These are phyloP conservation scores for Pycnonotus jocosus DNA, from an alignment of 2,113 vertebrate species.

Conservation along the genomic window DNA sequence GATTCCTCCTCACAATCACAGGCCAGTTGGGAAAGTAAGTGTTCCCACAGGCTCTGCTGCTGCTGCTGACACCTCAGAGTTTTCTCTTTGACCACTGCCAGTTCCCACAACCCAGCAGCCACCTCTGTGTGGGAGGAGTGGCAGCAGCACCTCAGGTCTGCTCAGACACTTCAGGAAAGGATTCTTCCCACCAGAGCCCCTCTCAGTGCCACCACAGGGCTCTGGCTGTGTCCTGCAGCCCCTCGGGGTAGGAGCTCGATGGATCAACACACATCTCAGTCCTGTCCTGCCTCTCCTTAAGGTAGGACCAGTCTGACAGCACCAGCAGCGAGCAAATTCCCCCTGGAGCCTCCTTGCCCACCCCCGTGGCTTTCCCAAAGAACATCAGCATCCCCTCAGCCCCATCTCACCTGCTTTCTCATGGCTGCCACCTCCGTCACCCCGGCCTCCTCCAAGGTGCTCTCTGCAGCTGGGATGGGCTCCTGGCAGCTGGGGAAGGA, in stretches of 20 bases:
- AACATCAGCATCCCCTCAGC: neutral
- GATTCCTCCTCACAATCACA: too few relatives aligned
- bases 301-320: neutral
- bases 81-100: too few relatives aligned
- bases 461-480: neutral
- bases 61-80: too few relatives aligned
- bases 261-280: neutral
- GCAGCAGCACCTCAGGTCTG: neutral
- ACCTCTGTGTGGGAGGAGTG: neutral
- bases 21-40: too few relatives aligned
- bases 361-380: neutral
- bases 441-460: neutral
- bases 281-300: neutral
- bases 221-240: neutral
- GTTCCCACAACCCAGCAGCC: neutral
- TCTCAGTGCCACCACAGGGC: neutral
- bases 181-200: neutral
- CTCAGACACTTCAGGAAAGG: neutral
- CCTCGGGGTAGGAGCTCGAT: fast-evolving
- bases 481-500: slow-evolving; percentile 11
- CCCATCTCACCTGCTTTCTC: slow-evolving; percentile 55
- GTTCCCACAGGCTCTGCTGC: too few relatives aligned
- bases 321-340: neutral
- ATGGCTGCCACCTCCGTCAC: slow-evolving; percentile 42
- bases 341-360: neutral